Conservation (phyloP, 1,140 invertebrate genomes). For the Heterodera schachtii region DNA sequence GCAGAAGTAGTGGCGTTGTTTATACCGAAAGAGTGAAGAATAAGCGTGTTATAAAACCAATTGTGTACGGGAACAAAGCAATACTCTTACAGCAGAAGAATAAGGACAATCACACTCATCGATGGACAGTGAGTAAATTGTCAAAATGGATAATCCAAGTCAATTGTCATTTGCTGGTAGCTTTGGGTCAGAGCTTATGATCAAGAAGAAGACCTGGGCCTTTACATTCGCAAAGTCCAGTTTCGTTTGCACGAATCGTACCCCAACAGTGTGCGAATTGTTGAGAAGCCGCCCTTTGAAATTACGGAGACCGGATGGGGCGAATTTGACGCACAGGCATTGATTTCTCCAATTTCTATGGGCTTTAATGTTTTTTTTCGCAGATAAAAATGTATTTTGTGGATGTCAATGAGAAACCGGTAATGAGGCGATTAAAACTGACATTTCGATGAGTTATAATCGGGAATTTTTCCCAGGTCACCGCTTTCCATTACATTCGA, state of each 20-base stretch:
- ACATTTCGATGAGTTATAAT: slow-evolving; percentile 54
- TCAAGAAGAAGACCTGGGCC: slow-evolving; percentile 68
- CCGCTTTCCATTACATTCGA: slow-evolving; percentile 91
- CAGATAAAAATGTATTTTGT: slow-evolving; percentile 93
- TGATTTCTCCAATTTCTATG: no score
- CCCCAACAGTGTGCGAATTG: slow-evolving; percentile 81
- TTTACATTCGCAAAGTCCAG: slow-evolving; percentile 70
- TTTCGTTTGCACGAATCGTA: slow-evolving; percentile 98
- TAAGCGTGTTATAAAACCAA: slow-evolving; percentile 81
- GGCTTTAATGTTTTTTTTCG: slow-evolving; percentile 20
- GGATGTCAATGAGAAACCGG: slow-evolving; percentile 91
- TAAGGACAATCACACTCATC: slow-evolving; percentile 96
- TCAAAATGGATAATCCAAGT: neutral
- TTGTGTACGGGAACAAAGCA: slow-evolving; percentile 94
- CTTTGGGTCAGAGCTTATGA: slow-evolving; percentile 92
- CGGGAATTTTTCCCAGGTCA: slow-evolving; percentile 73
- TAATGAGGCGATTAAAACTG: slow-evolving; percentile 64
- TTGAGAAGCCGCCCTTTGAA: slow-evolving; percentile 93
- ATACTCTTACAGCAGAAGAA: slow-evolving; percentile 96
- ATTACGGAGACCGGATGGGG: slow-evolving; percentile 99
- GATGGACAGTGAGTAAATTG: slow-evolving; percentile 77
- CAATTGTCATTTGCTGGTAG: neutral
- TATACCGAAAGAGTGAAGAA: slow-evolving; percentile 38
- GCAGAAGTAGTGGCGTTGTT: slow-evolving; percentile 9
- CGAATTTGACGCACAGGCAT: slow-evolving; percentile 89